A percentile compares a stretch with the other conserved stretches of the same genome.
These are phyloP conservation scores for Caerostris darwini DNA, from an alignment of 1,140 invertebrate genomes.

Conservation along the genomic window DNA sequence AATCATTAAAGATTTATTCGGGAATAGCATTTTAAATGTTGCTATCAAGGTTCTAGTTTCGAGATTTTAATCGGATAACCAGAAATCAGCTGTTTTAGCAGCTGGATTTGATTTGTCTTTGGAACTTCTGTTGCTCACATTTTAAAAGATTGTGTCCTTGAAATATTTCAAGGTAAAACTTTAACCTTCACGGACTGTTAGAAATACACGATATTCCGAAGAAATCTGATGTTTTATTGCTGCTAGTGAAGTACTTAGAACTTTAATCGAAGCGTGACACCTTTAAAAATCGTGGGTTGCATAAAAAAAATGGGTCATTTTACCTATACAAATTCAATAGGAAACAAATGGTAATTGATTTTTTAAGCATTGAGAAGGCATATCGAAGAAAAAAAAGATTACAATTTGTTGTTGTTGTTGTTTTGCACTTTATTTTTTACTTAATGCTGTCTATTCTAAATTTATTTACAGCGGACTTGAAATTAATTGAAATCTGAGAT, in stretches of 20 bases:
- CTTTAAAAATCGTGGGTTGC: background rate
- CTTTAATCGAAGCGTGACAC: background rate
- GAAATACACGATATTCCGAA: background rate
- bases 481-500: no score
- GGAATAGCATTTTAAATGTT: no score
- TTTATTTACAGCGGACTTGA: no score
- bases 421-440: no score
- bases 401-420: no score
- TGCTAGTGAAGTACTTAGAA: background rate
- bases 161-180: background rate
- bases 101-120: background rate
- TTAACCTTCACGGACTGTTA: background rate
- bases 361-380: background rate
- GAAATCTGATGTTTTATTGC: background rate
- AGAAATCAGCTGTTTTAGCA: background rate
- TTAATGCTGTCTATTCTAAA: no score
- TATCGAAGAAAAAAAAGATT: background rate
- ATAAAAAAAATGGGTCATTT: background rate
- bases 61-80: background rate
- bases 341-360: background rate
- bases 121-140: background rate
- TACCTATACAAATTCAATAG: background rate
- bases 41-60: no score
- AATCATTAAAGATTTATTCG: no score
- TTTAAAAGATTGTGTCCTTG: background rate